Conservation (phyloP, 1,140 invertebrate species). For the Bombus confusus region DNA sequence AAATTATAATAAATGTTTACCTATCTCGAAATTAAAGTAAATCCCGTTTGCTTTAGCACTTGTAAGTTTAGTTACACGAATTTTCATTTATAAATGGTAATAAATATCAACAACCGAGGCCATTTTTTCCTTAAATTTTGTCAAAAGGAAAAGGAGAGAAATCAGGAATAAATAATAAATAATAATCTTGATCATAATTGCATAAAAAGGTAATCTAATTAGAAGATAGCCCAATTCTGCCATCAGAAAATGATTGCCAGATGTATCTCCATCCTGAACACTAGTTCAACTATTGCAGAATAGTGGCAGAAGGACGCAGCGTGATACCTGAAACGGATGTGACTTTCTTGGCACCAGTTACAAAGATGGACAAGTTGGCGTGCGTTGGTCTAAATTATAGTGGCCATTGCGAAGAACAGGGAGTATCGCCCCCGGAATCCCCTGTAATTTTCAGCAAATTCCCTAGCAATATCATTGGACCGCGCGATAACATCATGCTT, state of each 20-base stretch:
- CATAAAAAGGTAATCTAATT: neutral
- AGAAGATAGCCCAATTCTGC: neutral
- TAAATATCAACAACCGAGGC: neutral
- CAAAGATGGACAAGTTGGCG: slow-evolving; percentile 89
- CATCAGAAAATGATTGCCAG: neutral
- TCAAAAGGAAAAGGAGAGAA: neutral
- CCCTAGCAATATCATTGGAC: slow-evolving; percentile 89
- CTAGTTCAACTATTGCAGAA: slow-evolving; percentile 74
- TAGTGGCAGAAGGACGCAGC: slow-evolving; percentile 83
- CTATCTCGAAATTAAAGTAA: no score
- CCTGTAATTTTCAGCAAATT: slow-evolving; percentile 93
- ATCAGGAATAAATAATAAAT: neutral
- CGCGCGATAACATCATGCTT: slow-evolving; percentile 87
- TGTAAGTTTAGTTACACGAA: no score
- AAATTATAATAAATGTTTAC: no score
- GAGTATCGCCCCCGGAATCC: slow-evolving; percentile 86
- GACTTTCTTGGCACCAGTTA: slow-evolving; percentile 86
- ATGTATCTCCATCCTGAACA: neutral
- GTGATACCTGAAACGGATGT: slow-evolving; percentile 82
- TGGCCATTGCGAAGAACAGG: slow-evolving; percentile 91
- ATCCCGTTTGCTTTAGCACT: no score
- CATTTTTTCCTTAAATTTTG: neutral
- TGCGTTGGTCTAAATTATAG: slow-evolving; percentile 92
- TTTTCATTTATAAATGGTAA: neutral
- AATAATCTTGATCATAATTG: neutral